Percentiles rank a stretch among this genome's conserved stretches.
Evolutionary conservation across 2,797 vertebrate species (phyloP).

Genomic region (Leptoclinus maculatus): DNA sequence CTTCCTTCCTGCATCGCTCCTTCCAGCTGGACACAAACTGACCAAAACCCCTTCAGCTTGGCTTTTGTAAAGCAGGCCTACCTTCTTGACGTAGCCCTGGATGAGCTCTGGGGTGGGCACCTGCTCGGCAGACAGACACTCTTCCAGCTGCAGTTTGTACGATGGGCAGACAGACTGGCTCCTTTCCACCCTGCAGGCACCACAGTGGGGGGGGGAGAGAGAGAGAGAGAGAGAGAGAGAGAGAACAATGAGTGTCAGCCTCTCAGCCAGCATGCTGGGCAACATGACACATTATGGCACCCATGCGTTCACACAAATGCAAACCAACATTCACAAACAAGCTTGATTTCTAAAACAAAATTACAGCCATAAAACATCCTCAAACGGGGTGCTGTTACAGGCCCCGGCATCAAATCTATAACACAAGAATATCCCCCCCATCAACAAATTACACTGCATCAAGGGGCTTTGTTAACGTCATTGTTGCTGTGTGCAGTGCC

Average conservation of each 20-base stretch:
- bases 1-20: neutral
- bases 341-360: constrained; percentile 23
- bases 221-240: constrained; percentile 9
- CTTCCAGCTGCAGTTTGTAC: constrained; percentile 91
- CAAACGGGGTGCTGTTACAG: constrained; percentile 21
- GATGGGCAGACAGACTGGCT: constrained; percentile 83
- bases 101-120: constrained; percentile 90
- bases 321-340: constrained; percentile 35
- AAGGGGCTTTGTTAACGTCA: constrained; percentile 56
- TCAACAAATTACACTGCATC: constrained; percentile 55
- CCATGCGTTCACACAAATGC: constrained; percentile 24
- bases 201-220: constrained; percentile 31
- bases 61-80: constrained; percentile 74
- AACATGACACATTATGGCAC: constrained; percentile 11
- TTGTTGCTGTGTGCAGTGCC: constrained; percentile 35
- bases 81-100: constrained; percentile 95
- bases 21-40: constrained; percentile 30
- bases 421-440: constrained; percentile 39
- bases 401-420: constrained; percentile 22
- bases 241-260: constrained; percentile 56
- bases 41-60: constrained; percentile 30
- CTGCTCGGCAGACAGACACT: constrained; percentile 89
- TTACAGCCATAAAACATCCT: constrained; percentile 29
- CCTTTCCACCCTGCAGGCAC: constrained; percentile 86
- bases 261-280: constrained; percentile 30